phyloP scores from a whole-genome alignment of 1,140 invertebrate species.

The Eumeta japonica region DNA sequence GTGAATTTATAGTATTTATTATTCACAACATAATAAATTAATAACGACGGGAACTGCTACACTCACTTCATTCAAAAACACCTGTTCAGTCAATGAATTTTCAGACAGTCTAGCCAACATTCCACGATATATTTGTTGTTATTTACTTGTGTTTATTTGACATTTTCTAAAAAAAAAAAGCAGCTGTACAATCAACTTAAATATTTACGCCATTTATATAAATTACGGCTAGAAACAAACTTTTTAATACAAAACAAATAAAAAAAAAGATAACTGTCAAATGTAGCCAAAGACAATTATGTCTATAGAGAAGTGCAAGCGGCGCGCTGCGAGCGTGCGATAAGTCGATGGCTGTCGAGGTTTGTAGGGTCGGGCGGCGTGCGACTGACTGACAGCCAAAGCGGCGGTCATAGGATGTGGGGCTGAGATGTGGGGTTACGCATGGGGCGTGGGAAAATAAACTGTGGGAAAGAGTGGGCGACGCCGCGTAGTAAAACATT shows the following conservation, averaged over 20 bases:
- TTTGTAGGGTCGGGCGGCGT: conserved; percentile 26
- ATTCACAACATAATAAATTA: conserved; percentile 51
- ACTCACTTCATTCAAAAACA: conserved; percentile 53
- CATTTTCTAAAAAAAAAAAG: too few relatives aligned
- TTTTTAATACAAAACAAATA: too few relatives aligned
- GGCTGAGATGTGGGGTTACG: conserved; percentile 70
- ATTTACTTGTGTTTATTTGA: too few relatives aligned
- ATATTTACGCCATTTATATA: too few relatives aligned
- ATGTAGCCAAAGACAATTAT: conserved; percentile 43
- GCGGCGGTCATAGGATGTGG: conserved; percentile 48
- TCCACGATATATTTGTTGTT: conserved; percentile 14
- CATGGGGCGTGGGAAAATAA: conserved; percentile 75
- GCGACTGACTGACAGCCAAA: conserved; percentile 33
- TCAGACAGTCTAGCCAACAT: conserved; percentile 29
- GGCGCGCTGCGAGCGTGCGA: conserved; percentile 8
- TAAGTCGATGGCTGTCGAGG: conserved; percentile 16
- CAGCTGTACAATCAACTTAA: too few relatives aligned
- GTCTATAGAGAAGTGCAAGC: conserved; percentile 29
- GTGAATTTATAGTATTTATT: conserved; percentile 23
- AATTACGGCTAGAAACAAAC: too few relatives aligned
- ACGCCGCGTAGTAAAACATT: conserved; percentile 63
- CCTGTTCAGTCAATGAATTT: conserved; percentile 44
- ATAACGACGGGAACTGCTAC: conserved; percentile 49
- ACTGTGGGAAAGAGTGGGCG: conserved; percentile 78
- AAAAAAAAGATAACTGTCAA: conserved; percentile 56